These are phyloP conservation scores for Trichopoda pennipes DNA, from an alignment of 2,888 invertebrate genomes.

Conservation along the genomic window DNA sequence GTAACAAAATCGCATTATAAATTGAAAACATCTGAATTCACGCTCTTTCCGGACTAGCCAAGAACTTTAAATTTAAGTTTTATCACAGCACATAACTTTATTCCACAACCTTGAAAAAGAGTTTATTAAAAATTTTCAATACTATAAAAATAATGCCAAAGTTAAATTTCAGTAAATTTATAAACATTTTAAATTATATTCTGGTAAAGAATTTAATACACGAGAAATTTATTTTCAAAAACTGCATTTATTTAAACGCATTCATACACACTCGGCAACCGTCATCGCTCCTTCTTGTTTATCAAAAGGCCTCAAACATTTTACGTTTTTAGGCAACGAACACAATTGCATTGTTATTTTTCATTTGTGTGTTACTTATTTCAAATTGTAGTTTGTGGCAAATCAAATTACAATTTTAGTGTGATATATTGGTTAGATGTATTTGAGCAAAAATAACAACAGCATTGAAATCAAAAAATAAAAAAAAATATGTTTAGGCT, in stretches of 20 bases:
- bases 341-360: constrained; percentile 37
- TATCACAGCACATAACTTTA: too few species aligned
- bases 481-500: neutral
- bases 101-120: too few species aligned
- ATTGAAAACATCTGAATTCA: too few species aligned
- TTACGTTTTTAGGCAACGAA: constrained; percentile 11
- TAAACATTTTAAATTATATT: too few species aligned
- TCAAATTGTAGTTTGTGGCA: constrained; percentile 57
- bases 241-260: neutral
- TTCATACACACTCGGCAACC: constrained; percentile 9
- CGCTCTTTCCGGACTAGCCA: too few species aligned
- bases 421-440: constrained; percentile 55
- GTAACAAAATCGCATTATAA: too few species aligned
- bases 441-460: constrained; percentile 23
- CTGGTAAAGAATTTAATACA: too few species aligned
- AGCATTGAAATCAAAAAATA: neutral
- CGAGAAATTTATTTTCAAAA: too few species aligned
- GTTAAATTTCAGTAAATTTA: too few species aligned
- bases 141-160: too few species aligned
- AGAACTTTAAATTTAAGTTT: too few species aligned
- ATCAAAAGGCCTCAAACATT: constrained; percentile 31
- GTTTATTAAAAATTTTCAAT: too few species aligned
- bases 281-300: constrained; percentile 33
- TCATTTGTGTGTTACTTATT: constrained; percentile 17
- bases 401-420: constrained; percentile 64